Evolutionary conservation across 1,140 invertebrate genomes (phyloP).

Genomic region (Brachionus koreanus): DNA sequence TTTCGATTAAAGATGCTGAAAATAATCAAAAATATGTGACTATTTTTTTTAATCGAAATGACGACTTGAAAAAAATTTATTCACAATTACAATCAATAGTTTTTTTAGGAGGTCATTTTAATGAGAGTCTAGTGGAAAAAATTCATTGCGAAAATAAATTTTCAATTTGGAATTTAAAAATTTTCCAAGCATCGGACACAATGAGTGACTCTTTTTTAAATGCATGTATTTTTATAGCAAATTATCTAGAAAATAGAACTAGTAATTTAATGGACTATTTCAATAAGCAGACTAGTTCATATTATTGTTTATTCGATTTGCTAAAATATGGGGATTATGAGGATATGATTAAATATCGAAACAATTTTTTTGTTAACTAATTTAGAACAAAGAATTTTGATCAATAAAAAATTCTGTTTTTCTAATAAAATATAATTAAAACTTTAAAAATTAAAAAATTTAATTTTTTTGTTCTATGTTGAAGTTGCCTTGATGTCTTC

Average conservation of each 20-base stretch:
- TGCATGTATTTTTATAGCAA: neutral
- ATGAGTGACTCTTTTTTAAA: neutral
- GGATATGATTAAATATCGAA: neutral
- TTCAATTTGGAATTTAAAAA: conserved; percentile 26
- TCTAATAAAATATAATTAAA: too few species aligned
- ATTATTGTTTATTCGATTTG: conserved; percentile 22
- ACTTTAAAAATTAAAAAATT: too few species aligned
- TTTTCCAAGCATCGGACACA: neutral
- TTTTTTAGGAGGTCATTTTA: neutral
- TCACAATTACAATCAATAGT: neutral
- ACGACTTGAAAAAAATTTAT: conserved; percentile 24
- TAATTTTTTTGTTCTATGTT: too few species aligned
- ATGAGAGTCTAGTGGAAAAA: neutral
- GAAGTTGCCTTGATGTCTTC: too few species aligned
- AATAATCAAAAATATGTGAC: neutral
- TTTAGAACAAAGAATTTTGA: too few species aligned
- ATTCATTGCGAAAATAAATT: neutral
- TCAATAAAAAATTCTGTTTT: too few species aligned
- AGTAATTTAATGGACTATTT: neutral
- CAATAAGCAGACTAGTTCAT: neutral
- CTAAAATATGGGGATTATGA: neutral
- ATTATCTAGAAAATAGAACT: neutral
- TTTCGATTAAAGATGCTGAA: neutral
- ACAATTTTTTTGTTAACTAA: too few species aligned
- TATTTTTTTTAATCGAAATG: conserved; percentile 4